Conservation (phyloP, 2,797 vertebrate species). For the Thaleichthys pacificus region DNA sequence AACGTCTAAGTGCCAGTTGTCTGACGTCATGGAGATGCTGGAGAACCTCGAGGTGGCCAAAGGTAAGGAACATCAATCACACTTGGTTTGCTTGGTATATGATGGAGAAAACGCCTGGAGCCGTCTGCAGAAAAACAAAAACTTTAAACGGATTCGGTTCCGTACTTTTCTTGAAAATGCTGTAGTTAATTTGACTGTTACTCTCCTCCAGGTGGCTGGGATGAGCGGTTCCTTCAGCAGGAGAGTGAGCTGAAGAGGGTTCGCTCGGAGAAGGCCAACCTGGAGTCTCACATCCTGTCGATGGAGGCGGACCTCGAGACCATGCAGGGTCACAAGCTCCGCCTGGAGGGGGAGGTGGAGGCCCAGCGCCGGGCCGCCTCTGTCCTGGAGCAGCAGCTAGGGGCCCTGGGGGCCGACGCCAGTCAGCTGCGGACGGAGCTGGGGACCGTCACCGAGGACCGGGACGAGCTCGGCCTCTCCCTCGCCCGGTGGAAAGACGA, state of each 20-base stretch:
- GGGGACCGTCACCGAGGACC: conserved; percentile 74
- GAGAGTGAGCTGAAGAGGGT: conserved; percentile 75
- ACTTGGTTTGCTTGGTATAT: neutral
- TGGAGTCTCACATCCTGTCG: conserved; percentile 74
- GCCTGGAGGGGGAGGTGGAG: conserved; percentile 74
- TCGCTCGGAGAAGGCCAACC: conserved; percentile 76
- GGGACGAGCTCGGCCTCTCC: conserved; percentile 71
- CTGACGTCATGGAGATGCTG: conserved; percentile 64
- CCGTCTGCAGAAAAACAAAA: no score
- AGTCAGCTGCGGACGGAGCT: conserved; percentile 73
- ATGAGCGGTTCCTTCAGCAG: conserved; percentile 75
- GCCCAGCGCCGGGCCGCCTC: conserved; percentile 65
- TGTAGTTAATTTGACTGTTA: no score
- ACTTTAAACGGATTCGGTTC: no score
- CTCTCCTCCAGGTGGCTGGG: conserved; percentile 64
- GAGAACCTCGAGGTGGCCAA: conserved; percentile 70
- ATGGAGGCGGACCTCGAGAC: conserved; percentile 74
- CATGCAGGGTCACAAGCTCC: conserved; percentile 71
- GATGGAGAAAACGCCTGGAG: no score
- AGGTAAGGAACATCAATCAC: conserved; percentile 42
- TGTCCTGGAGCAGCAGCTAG: conserved; percentile 77
- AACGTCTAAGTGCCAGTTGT: conserved; percentile 56
- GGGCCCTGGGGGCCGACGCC: conserved; percentile 70
- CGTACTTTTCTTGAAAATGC: no score
- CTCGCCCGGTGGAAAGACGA: conserved; percentile 72